A percentile compares a stretch with the other conserved stretches of the same genome.
These are phyloP conservation scores for Trichopoda pennipes DNA, from an alignment of 2,888 invertebrate species.

Conservation along the genomic window DNA sequence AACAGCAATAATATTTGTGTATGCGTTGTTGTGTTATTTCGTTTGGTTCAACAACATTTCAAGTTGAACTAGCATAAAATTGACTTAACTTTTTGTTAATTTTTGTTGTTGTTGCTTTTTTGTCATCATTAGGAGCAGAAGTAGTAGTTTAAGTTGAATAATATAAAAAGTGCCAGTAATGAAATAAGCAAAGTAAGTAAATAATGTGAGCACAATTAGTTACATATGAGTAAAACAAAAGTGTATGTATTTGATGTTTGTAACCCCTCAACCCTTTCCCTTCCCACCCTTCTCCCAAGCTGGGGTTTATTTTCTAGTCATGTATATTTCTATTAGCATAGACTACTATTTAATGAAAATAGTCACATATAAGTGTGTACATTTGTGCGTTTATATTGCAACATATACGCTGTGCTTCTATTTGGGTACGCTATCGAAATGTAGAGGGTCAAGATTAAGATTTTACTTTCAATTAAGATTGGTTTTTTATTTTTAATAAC, in stretches of 20 bases:
- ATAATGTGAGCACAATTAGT: constrained; percentile 1
- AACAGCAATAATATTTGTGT: constrained; percentile 42
- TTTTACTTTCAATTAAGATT: constrained; percentile 68
- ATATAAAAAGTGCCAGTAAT: constrained; percentile 18
- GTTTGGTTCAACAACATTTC: constrained; percentile 68
- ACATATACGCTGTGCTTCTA: not conserved
- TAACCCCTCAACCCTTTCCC: not conserved
- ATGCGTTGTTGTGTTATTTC: constrained; percentile 49
- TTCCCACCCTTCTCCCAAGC: not conserved
- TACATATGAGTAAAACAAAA: constrained; percentile 31
- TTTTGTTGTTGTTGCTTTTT: not conserved
- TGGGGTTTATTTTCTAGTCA: constrained; percentile 24
- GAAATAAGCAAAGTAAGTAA: constrained; percentile 17
- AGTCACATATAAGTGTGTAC: constrained; percentile 22
- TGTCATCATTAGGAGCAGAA: constrained; percentile 14
- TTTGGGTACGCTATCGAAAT: constrained; percentile 52
- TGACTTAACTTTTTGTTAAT: constrained; percentile 31
- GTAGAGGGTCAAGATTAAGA: constrained; percentile 69
- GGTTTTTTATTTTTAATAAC: constrained; percentile 32
- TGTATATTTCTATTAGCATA: constrained; percentile 43
- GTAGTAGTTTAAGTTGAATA: constrained; percentile 39
- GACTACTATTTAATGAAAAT: constrained; percentile 43
- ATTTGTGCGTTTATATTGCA: not conserved
- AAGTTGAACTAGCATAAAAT: constrained; percentile 66
- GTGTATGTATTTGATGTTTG: constrained; percentile 45